Evolutionary conservation across 1,140 invertebrate genomes (phyloP).

Genomic region (Popillia japonica): DNA sequence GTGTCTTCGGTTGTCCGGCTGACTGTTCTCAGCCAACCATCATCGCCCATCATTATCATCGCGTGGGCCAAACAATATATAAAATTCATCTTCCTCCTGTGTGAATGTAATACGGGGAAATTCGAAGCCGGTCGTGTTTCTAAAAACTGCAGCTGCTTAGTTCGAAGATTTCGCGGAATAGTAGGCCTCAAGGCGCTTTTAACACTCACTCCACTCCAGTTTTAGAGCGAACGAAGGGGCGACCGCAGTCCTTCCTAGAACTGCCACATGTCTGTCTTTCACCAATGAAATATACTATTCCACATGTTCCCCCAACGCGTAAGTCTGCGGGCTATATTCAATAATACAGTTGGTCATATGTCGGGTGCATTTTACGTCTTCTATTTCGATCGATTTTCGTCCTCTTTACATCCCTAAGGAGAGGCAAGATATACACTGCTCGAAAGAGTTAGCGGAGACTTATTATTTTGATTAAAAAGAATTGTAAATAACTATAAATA

Average conservation of each 20-base stretch:
- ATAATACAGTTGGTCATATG: neutral
- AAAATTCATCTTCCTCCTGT: conserved; percentile 18
- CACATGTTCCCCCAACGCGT: neutral
- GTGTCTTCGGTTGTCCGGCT: neutral
- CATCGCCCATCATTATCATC: conserved; percentile 16
- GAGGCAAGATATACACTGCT: neutral
- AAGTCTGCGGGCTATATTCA: neutral
- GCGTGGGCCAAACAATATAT: conserved; percentile 31
- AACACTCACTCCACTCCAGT: conserved; percentile 30
- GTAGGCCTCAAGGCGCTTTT: conserved; percentile 30
- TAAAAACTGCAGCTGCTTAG: conserved; percentile 32
- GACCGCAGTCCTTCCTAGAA: conserved; percentile 28
- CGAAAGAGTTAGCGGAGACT: too few relatives aligned
- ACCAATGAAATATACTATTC: neutral
- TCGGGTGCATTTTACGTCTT: neutral
- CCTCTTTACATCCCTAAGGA: neutral
- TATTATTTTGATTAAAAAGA: too few relatives aligned
- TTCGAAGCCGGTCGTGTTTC: conserved; percentile 14
- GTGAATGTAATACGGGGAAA: conserved; percentile 19
- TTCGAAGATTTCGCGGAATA: conserved; percentile 31
- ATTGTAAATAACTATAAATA: too few relatives aligned
- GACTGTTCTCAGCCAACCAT: neutral
- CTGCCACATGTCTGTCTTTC: conserved; percentile 20
- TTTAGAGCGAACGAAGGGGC: conserved; percentile 25
- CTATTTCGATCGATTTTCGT: neutral